Evolutionary conservation across 2,888 invertebrate genomes (phyloP).

Genomic region (Coremacera marginata): DNA sequence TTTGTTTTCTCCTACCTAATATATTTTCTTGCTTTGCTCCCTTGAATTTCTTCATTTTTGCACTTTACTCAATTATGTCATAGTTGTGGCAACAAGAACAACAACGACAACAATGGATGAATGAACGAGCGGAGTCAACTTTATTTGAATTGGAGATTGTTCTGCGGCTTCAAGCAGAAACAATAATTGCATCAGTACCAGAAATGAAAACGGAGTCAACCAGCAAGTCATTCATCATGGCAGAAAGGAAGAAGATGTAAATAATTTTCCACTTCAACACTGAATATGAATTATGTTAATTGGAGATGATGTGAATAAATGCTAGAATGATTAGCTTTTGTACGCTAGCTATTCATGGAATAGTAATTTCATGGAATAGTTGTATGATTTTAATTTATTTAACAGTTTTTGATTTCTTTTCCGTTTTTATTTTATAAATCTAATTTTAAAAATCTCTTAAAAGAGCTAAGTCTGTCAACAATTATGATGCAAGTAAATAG

Average conservation of each 20-base stretch:
- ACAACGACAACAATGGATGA: not conserved
- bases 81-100: constrained; percentile 29
- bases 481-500: no score
- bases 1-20: not conserved
- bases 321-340: no score
- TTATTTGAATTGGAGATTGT: constrained; percentile 17
- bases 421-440: no score
- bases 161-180: not conserved
- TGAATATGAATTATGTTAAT: not conserved
- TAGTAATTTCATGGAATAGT: no score
- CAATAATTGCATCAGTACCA: no score
- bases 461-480: no score
- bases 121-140: not conserved
- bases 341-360: no score
- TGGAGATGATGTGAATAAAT: not conserved
- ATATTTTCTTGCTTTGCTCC: not conserved
- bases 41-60: constrained; percentile 10
- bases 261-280: not conserved
- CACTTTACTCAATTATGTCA: constrained; percentile 34
- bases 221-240: no score
- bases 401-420: no score
- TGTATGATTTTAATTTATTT: no score
- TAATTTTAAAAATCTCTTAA: no score
- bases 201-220: no score
- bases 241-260: not conserved